Evolutionary conservation across 2,113 vertebrate species (phyloP), one percentile per base, ranked within the genome.

Genomic region (Pomatostomus ruficeps): DNA sequence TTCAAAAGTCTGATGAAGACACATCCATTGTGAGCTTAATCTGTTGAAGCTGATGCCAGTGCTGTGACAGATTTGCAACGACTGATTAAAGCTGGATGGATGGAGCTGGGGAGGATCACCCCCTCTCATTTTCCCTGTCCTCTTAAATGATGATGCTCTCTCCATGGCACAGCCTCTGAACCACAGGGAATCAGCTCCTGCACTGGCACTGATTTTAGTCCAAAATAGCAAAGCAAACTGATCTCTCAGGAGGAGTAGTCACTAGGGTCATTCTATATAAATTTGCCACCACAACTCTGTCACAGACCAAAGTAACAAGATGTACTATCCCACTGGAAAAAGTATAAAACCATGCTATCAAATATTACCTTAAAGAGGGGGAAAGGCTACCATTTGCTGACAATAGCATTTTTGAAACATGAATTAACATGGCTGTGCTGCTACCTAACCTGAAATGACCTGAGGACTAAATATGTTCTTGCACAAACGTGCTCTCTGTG

Each of bases 31-130:
- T 62, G 67, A 28, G 25, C n/a, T 90, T 78, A 35, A 57, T 79
- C 61, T 91, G 46, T 25, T 80, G 88, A 73, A 85, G 59, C 33
- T 80, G 51, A 21, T 92, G 63, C 75, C 46, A 55, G 35, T 38
- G 42, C 71, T 90, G 78, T 90, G 88, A 58, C 67, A 88, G 63
- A 93, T 94, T 90, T 96, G 79, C 78, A 85, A 22, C 38, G 54
- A 10, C 25, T 33, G 10, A 74, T 90, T 73, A 46, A 94, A 90
- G 26, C 21, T 88, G 82, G 38, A 80, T 89, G 77, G 67, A 89
- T 94, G 42, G 59, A 89, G 59, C 61, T 91, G 67, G 40, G 40
- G 40, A 42, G 40, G 40, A 63, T 76, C 18, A 72, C 9, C 15
- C 10, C 5, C 22, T 83, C 63, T 73, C 38, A 14, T 45, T 80